phyloP scores from a whole-genome alignment of 2,888 invertebrate genomes.

The Aspidiotus rigidus region DNA sequence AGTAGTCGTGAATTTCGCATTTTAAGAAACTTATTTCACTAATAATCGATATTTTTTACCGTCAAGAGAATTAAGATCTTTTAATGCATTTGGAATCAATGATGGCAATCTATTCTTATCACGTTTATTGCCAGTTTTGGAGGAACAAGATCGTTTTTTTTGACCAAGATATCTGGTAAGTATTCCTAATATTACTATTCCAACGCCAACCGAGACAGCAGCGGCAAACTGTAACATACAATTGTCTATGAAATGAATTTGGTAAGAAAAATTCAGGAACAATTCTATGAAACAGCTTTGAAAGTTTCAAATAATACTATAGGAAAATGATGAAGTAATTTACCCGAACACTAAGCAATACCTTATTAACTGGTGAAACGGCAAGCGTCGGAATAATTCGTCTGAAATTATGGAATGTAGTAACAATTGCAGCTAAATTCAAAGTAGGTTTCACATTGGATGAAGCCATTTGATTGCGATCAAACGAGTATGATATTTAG shows the following conservation, averaged over 20 bases:
- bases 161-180: constrained; percentile 24
- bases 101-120: background rate
- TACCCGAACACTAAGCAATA: background rate
- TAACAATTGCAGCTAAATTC: constrained; percentile 15
- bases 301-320: background rate
- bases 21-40: too few relatives aligned
- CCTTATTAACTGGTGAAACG: constrained; percentile 22
- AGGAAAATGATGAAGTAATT: background rate
- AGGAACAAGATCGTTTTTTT: constrained; percentile 2
- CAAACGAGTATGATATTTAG: too few relatives aligned
- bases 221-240: background rate
- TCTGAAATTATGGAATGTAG: constrained; percentile 20
- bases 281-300: background rate
- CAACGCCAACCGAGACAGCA: constrained; percentile 26
- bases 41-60: constrained; percentile 4
- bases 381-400: constrained; percentile 6
- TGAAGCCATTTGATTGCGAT: too few relatives aligned
- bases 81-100: constrained; percentile 6
- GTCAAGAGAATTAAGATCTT: constrained; percentile 13
- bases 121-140: background rate
- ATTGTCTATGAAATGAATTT: background rate
- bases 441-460: constrained; percentile 9
- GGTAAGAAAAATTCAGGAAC: background rate
- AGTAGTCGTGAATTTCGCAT: background rate
- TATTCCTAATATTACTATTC: constrained; percentile 23